These are phyloP conservation scores for Tethea ocularis DNA, from an alignment of 2,888 invertebrate species.

Conservation along the genomic window DNA sequence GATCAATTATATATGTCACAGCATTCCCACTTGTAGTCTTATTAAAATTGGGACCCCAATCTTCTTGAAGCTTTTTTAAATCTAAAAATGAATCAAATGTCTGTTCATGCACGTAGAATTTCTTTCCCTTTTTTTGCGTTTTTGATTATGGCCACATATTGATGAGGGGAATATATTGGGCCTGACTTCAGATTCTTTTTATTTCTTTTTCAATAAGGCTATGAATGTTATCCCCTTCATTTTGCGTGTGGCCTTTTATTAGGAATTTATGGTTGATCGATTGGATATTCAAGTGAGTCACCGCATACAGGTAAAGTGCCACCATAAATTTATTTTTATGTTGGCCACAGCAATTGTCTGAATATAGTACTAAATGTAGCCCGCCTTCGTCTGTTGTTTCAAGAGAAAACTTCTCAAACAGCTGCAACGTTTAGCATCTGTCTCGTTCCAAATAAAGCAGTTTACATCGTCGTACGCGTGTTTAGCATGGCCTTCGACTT, in stretches of 20 bases:
- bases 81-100: conserved; percentile 13
- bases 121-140: conserved; percentile 16
- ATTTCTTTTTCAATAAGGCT: conserved; percentile 28
- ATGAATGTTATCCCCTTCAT: conserved; percentile 22
- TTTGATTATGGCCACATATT: conserved; percentile 23
- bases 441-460: conserved; percentile 34
- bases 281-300: conserved; percentile 21
- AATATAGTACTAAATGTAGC: conserved; percentile 23
- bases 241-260: conserved; percentile 28
- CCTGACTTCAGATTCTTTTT: conserved; percentile 23
- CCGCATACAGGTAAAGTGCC: conserved; percentile 21
- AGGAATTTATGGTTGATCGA: conserved; percentile 26
- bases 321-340: conserved; percentile 30
- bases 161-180: conserved; percentile 24
- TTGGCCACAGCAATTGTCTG: conserved; percentile 26
- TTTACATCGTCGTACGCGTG: conserved; percentile 22
- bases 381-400: conserved; percentile 14
- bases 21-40: neutral
- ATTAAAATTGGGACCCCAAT: conserved; percentile 12
- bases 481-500: conserved; percentile 15
- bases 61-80: conserved; percentile 16
- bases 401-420: conserved; percentile 15
- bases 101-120: conserved; percentile 10
- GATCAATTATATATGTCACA: no score
- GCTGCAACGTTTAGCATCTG: conserved; percentile 28